A percentile compares a stretch with the other conserved stretches of the same genome.
phyloP scores from a whole-genome alignment of 1,140 invertebrate genomes.

The Solen grandis region DNA sequence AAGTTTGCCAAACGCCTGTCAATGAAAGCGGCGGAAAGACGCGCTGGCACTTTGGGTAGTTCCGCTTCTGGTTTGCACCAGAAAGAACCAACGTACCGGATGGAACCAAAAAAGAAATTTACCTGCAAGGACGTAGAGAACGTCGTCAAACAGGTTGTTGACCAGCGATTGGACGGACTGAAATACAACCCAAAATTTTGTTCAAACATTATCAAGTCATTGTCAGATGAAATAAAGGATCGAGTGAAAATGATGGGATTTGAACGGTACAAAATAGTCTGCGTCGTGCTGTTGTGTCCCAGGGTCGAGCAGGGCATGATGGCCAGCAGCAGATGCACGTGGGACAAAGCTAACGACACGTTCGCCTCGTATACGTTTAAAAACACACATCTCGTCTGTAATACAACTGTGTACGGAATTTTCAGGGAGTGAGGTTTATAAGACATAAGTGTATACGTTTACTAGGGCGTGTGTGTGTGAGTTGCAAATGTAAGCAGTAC shows the following conservation, averaged over 20 bases:
- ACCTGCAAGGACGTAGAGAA: constrained; percentile 38
- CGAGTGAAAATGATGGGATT: constrained; percentile 67
- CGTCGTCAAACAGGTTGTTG: constrained; percentile 58
- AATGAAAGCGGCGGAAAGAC: neutral
- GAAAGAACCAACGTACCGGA: constrained; percentile 81
- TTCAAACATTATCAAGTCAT: constrained; percentile 59
- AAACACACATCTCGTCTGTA: constrained; percentile 73
- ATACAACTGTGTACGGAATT: constrained; percentile 76
- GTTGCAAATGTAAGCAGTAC: too few species aligned
- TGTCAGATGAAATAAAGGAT: constrained; percentile 75
- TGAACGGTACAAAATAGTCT: constrained; percentile 77
- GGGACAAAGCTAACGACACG: constrained; percentile 73
- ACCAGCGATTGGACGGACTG: constrained; percentile 50
- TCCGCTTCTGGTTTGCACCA: neutral
- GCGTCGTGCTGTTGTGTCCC: constrained; percentile 70
- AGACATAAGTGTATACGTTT: neutral
- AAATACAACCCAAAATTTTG: constrained; percentile 58
- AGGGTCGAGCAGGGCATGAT: constrained; percentile 68
- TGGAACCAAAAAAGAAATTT: constrained; percentile 68
- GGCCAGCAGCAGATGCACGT: constrained; percentile 71
- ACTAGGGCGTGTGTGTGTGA: neutral
- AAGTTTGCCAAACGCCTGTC: constrained; percentile 35
- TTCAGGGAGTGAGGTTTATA: constrained; percentile 70
- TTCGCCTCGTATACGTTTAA: constrained; percentile 73
- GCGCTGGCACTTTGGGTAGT: constrained; percentile 8